A percentile compares a stretch with the other conserved stretches of the same genome.
Evolutionary conservation across 64 coral and sea anemone genomes (phyloP).

Genomic region (Catalaphyllia jardinei): DNA sequence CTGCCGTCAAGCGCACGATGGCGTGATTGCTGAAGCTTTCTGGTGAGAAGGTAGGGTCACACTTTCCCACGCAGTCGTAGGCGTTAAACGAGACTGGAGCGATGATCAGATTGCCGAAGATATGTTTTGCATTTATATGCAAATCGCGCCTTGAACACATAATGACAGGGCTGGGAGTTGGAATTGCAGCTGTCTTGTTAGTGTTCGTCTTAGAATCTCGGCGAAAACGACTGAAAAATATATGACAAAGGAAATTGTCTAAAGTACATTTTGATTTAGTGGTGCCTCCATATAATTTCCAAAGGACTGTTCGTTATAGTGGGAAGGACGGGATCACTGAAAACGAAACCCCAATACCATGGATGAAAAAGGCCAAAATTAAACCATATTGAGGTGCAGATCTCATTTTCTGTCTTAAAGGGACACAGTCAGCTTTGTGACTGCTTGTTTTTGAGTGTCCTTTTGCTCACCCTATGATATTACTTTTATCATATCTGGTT

Average conservation of each 20-base stretch:
- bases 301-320: not conserved
- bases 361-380: too few relatives aligned
- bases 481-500: too few relatives aligned
- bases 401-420: too few relatives aligned
- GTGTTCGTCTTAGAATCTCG: not conserved
- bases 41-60: not conserved
- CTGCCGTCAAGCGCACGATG: not conserved
- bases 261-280: not conserved
- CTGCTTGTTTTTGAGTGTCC: too few relatives aligned
- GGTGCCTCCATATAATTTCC: not conserved
- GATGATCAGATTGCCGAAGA: not conserved
- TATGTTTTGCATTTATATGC: not conserved
- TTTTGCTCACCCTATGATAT: too few relatives aligned
- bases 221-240: not conserved
- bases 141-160: not conserved
- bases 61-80: not conserved
- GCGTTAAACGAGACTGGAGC: not conserved
- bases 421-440: too few relatives aligned
- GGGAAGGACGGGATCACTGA: too few relatives aligned
- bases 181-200: not conserved
- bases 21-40: not conserved
- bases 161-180: not conserved
- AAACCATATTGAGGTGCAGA: too few relatives aligned
- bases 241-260: not conserved
- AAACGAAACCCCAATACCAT: too few relatives aligned